Conservation (phyloP, 2,113 vertebrate species). For the Xerus inauris region DNA sequence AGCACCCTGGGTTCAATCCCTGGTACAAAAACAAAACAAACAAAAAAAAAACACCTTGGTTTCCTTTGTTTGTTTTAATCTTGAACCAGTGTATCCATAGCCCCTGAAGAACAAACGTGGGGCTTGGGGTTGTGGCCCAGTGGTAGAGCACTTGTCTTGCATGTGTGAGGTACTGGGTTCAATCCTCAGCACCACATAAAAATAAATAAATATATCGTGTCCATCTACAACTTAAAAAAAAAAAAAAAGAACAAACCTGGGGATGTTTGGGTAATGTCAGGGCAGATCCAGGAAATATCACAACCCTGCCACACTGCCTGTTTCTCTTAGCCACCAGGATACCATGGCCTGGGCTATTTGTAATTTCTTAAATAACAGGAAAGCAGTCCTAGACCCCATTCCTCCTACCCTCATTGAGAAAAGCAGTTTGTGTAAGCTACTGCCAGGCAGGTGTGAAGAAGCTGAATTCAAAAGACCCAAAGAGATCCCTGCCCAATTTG, state of each 20-base stretch:
- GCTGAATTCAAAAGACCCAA: neutral
- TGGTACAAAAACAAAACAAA: no score
- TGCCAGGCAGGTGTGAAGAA: neutral
- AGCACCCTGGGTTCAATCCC: no score
- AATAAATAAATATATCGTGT: no score
- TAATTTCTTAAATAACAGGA: neutral
- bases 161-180: no score
- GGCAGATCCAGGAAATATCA: neutral
- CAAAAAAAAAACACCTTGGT: neutral
- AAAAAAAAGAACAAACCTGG: conserved; percentile 1
- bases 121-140: no score
- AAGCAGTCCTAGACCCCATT: neutral
- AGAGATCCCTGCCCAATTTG: neutral
- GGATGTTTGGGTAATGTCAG: neutral
- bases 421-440: no score
- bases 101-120: neutral
- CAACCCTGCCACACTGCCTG: neutral
- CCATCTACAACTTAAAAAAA: no score
- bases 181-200: no score
- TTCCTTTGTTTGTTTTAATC: neutral
- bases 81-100: neutral
- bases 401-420: neutral
- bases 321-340: neutral
- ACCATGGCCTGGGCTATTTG: neutral
- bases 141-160: no score